Base-by-base conservation (phyloP, 2,888 invertebrate genomes). In the Netelia inedita region DNA sequence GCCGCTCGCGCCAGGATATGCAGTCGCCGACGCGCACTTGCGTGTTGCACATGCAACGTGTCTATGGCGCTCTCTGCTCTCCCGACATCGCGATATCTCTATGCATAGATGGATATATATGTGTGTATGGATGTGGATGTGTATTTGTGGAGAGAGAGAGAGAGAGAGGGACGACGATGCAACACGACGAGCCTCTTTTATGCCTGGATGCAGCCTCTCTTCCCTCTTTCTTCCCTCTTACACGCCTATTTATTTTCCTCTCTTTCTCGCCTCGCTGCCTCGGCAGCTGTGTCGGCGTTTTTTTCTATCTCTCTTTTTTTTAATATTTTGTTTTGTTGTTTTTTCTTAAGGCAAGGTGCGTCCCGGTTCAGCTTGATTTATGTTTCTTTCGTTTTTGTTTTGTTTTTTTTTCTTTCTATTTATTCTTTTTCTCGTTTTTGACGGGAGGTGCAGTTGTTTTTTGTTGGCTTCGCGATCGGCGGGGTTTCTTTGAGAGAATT, bases 1-100 rank as follows among this genome's bases (percentile, higher is more conserved):
- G 46, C 75, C 14, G 61, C 72, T 63, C 66, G 43, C 65, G 73
- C 79, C 82, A 85, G 85, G 85, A 85, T 66, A 79, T 85, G 79
- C 85, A 82, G 74, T 71, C 82, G 63, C 78, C 69, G 61, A 79
- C 23, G 78, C 57, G 69, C 28, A 55, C 43, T 21, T 28, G 10
- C 14, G 16, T 41, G 50, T 68, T 55, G 55, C 55, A 19, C 55
- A 19, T n/a, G 16, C 55, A n/a, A 55, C 16, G 55, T 16, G 55
- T 19, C 16, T 55, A 19, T n/a, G 16, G 55, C 55, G 16, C 55
- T n/a, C n/a, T 55, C 16, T 19, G 55, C 46, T 16, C 16, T 55
- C 16, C 55, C 6, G n/a, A 19, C 55, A 19, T 19, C 16, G 11
- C 16, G 6, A 19, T 55, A 19, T 55, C 14, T n/a, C 14, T 14